Evolutionary conservation across 1,140 invertebrate species (phyloP), one percentile per base, ranked within the genome.

Genomic region (Caenorhabditis inopinata): DNA sequence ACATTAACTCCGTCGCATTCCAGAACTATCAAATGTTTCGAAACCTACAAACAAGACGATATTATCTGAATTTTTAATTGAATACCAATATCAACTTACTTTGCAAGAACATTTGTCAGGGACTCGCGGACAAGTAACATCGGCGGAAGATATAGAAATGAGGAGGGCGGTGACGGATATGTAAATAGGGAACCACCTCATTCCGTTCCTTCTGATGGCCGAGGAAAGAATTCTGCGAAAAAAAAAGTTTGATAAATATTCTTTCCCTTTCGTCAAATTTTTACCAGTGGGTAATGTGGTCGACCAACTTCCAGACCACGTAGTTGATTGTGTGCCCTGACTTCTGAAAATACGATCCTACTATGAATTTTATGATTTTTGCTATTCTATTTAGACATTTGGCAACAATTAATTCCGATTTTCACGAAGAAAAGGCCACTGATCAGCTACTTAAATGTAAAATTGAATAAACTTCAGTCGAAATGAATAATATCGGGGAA

Each of bases 161-260:
- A 68, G 29, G 58, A 68, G 32, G 32, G 35, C 29, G 32, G 58
- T 32, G n/a, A 68, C n/a, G n/a, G 27, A 6, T 68, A 38, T 21
- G 27, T 58, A 29, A 32, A 58, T 42, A 25, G 27, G 58, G 7
- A 68, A 9, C 58, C 58, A 68, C 58, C 58, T 68, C 58, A 68
- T 68, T 38, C 58, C 25, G 58, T 42, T 68, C 58, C 58, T 38
- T 68, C 58, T 68, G 58, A 68, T 68, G 58, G 58, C 38, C 58
- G 58, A 68, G 32, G 58, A 68, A 68, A 68, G 58, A 68, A 68
- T 62, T 7, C 51, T 21, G n/a, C n/a, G n/a, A n/a, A n/a, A n/a
- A n/a, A n/a, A n/a, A n/a, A n/a, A n/a, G n/a, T n/a, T n/a, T n/a
- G n/a, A n/a, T n/a, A n/a, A n/a, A n/a, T n/a, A n/a, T n/a, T n/a